These are phyloP conservation scores for Ianthella basta DNA, from an alignment of 37 sponge, comb jelly and placozoan genomes.

Conservation along the genomic window DNA sequence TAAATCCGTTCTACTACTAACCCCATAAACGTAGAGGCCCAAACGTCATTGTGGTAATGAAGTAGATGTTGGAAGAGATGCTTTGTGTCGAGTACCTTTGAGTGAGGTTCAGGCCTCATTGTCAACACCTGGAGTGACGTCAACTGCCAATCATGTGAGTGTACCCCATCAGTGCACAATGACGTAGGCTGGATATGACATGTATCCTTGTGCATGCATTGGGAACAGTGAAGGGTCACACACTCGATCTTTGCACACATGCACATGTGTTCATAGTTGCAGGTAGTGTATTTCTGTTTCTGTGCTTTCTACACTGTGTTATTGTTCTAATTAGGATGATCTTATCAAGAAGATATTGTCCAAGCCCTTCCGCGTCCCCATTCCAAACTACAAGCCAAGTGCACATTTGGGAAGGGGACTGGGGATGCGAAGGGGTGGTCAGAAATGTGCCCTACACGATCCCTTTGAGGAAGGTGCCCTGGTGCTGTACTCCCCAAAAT, in stretches of 20 bases:
- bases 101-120: too few relatives aligned
- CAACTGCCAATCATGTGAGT: too few relatives aligned
- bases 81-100: too few relatives aligned
- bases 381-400: conserved; percentile 76
- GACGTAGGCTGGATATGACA: too few relatives aligned
- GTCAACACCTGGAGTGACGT: too few relatives aligned
- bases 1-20: background rate
- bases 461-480: conserved; percentile 91
- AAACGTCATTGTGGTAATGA: background rate
- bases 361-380: conserved; percentile 93
- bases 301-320: too few relatives aligned
- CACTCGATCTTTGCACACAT: too few relatives aligned
- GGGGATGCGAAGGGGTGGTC: conserved; percentile 75
- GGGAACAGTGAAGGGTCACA: too few relatives aligned
- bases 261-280: too few relatives aligned
- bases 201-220: too few relatives aligned
- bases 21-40: background rate
- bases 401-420: conserved; percentile 56
- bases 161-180: too few relatives aligned
- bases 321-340: conserved; percentile 55
- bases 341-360: conserved; percentile 69
- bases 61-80: background rate
- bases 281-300: too few relatives aligned
- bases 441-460: conserved; percentile 82
- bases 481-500: conserved; percentile 81